Evolutionary conservation across 2,888 invertebrate genomes (phyloP).

Genomic region (Macaria notata): DNA sequence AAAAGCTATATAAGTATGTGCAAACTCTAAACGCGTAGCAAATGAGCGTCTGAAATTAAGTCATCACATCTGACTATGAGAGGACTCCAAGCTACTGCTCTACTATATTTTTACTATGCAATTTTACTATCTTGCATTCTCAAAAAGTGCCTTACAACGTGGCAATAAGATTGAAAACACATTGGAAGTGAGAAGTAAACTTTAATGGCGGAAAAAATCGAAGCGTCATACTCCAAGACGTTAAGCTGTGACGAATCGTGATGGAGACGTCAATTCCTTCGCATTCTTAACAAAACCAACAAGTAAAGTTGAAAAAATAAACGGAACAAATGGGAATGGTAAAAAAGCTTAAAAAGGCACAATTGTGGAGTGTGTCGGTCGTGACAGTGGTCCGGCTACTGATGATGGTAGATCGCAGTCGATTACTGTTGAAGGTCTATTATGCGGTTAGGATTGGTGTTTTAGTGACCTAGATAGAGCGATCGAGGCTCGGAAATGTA

Average conservation of each 20-base stretch:
- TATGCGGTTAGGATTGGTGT: slow-evolving; percentile 20
- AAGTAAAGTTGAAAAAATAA: slow-evolving; percentile 54
- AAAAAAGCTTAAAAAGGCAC: slow-evolving; percentile 31
- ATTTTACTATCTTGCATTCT: neutral
- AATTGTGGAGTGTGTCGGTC: slow-evolving; percentile 40
- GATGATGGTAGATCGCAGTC: slow-evolving; percentile 19
- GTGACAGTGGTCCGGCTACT: slow-evolving; percentile 34
- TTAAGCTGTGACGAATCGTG: slow-evolving; percentile 70
- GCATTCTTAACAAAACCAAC: slow-evolving; percentile 76
- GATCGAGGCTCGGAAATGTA: slow-evolving; percentile 2
- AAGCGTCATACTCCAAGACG: slow-evolving; percentile 68
- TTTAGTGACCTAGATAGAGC: slow-evolving; percentile 18
- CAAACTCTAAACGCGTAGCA: slow-evolving; percentile 61
- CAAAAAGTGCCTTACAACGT: slow-evolving; percentile 4
- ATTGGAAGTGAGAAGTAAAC: slow-evolving; percentile 26
- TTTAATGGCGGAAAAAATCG: slow-evolving; percentile 67
- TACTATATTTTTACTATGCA: slow-evolving; percentile 45
- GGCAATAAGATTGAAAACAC: slow-evolving; percentile 8
- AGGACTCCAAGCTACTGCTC: slow-evolving; percentile 57
- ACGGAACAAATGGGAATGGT: slow-evolving; percentile 39
- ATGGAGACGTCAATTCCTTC: slow-evolving; percentile 74
- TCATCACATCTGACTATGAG: slow-evolving; percentile 68
- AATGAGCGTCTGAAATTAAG: slow-evolving; percentile 69
- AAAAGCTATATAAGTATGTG: slow-evolving; percentile 37
- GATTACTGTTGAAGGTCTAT: slow-evolving; percentile 19